Conservation (phyloP, 1,140 invertebrate species). For the Drosophila melanica region DNA sequence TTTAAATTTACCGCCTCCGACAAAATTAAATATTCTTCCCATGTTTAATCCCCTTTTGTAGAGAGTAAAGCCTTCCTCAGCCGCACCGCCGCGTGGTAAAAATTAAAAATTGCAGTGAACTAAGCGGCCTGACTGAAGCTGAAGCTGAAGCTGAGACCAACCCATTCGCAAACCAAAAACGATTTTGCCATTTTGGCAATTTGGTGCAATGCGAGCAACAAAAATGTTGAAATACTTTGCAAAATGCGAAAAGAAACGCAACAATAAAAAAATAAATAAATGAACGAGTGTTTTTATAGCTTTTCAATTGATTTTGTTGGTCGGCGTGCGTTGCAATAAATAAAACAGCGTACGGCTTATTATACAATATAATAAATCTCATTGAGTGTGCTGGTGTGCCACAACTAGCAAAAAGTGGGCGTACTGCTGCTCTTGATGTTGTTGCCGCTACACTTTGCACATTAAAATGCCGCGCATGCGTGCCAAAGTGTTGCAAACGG, state of each 20-base stretch:
- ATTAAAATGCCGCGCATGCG: constrained; percentile 80
- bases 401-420: constrained; percentile 65
- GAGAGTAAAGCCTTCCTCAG: not conserved
- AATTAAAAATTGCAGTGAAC: constrained; percentile 26
- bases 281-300: constrained; percentile 79
- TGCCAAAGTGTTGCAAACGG: constrained; percentile 70
- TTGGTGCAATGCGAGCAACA: constrained; percentile 66
- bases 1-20: not conserved
- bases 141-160: constrained; percentile 52
- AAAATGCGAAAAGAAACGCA: constrained; percentile 67
- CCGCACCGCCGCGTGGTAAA: constrained; percentile 4
- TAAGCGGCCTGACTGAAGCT: constrained; percentile 2
- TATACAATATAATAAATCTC: constrained; percentile 81
- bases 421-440: constrained; percentile 69
- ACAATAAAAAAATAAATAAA: constrained; percentile 66
- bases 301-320: constrained; percentile 76
- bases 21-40: constrained; percentile 9
- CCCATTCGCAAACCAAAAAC: constrained; percentile 64
- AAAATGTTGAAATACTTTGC: constrained; percentile 79
- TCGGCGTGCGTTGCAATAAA: constrained; percentile 71
- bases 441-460: constrained; percentile 63
- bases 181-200: constrained; percentile 74
- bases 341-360: constrained; percentile 72
- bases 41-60: constrained; percentile 1
- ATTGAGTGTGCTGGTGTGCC: constrained; percentile 15